phyloP scores from a whole-genome alignment of 2,888 invertebrate genomes.

The Himalopsyche tibetana region DNA sequence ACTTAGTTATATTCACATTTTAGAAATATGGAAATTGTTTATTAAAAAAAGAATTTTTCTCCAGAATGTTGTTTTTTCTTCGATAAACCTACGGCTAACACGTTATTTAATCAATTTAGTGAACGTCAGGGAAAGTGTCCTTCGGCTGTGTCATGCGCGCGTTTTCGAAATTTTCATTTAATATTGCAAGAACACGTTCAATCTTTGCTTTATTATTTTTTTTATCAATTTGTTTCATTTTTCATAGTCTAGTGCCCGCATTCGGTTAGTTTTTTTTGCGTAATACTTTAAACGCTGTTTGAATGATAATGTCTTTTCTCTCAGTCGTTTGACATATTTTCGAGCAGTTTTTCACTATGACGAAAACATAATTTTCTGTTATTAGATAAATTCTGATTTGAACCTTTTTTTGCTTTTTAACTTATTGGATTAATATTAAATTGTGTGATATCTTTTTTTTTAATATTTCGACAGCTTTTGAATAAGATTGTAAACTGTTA shows the following conservation, averaged over 20 bases:
- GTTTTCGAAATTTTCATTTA: slow-evolving; percentile 33
- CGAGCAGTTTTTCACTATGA: not conserved
- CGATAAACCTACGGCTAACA: not conserved
- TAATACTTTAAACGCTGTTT: slow-evolving; percentile 14
- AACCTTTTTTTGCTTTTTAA: too few relatives aligned
- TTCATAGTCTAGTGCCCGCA: slow-evolving; percentile 34
- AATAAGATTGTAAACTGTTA: too few relatives aligned
- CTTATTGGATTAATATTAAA: too few relatives aligned
- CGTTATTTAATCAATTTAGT: not conserved
- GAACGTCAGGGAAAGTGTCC: slow-evolving; percentile 53
- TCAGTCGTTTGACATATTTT: slow-evolving; percentile 15
- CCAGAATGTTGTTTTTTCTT: not conserved
- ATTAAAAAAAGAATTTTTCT: too few relatives aligned
- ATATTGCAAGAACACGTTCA: slow-evolving; percentile 25
- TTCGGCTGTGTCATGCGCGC: slow-evolving; percentile 46
- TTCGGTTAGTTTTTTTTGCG: slow-evolving; percentile 32
- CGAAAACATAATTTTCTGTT: too few relatives aligned
- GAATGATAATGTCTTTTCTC: slow-evolving; percentile 10
- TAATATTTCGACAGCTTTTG: too few relatives aligned
- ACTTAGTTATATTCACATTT: too few relatives aligned
- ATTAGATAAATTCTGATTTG: too few relatives aligned
- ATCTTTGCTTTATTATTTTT: not conserved
- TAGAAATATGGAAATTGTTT: too few relatives aligned
- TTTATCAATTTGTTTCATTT: slow-evolving; percentile 35
- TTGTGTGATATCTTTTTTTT: too few relatives aligned